These are phyloP conservation scores for Zingel zingel DNA, from an alignment of 2,113 vertebrate genomes.

Conservation along the genomic window DNA sequence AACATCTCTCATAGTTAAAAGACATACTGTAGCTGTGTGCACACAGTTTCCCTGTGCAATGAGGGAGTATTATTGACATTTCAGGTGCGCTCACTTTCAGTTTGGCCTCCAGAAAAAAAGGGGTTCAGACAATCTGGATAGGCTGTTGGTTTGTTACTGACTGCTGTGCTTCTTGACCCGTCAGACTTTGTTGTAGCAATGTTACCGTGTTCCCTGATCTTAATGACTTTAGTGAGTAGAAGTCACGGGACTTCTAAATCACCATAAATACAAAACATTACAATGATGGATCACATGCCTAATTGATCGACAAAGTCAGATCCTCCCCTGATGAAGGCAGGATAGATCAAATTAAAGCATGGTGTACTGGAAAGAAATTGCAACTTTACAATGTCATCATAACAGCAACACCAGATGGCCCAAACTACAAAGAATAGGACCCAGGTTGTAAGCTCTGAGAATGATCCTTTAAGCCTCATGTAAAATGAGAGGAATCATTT, in stretches of 20 bases:
- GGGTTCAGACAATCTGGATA: neutral
- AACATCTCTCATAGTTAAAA: no score
- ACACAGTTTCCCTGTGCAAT: no score
- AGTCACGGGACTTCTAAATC: neutral
- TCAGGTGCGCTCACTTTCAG: no score
- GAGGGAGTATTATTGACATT: no score
- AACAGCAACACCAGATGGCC: neutral
- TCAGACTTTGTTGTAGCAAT: neutral
- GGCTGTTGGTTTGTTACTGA: neutral
- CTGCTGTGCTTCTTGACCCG: neutral
- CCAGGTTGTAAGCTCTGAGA: neutral
- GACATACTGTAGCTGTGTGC: no score
- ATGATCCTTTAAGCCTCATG: neutral
- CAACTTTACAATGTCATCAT: neutral
- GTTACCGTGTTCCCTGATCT: neutral
- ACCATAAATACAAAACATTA: neutral
- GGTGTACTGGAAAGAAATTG: neutral
- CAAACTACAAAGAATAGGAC: neutral
- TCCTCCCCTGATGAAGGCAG: no score
- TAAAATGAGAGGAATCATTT: slow-evolving; percentile 10
- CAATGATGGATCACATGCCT: neutral
- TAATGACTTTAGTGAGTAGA: neutral
- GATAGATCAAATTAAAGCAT: neutral
- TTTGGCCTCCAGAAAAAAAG: neutral
- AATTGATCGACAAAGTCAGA: neutral